A percentile compares a stretch with the other conserved stretches of the same genome.
These are phyloP conservation scores for Halictus quadricinctus DNA, from an alignment of 2,888 invertebrate genomes.

Conservation along the genomic window DNA sequence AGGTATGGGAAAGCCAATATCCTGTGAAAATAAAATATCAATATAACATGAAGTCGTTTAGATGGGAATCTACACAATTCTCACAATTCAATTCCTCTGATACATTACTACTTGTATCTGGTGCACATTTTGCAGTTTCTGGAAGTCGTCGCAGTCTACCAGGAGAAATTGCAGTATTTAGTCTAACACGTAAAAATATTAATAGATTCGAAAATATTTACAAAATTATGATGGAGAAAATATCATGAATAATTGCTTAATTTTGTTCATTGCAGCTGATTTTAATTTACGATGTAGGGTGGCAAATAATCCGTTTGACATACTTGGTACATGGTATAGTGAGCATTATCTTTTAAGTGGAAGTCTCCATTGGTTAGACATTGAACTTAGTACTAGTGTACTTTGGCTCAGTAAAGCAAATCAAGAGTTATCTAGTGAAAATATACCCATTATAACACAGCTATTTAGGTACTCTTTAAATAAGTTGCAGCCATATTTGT, in stretches of 20 bases:
- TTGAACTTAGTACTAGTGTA: constrained; percentile 87
- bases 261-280: constrained; percentile 81
- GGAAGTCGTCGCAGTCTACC: constrained; percentile 90
- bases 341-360: constrained; percentile 91
- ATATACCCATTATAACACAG: constrained; percentile 89
- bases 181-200: constrained; percentile 85
- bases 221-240: neutral
- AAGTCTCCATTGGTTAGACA: constrained; percentile 90
- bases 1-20: constrained; percentile 91
- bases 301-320: constrained; percentile 92
- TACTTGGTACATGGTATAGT: constrained; percentile 95
- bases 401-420: constrained; percentile 93
- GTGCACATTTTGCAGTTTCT: constrained; percentile 86
- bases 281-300: constrained; percentile 89
- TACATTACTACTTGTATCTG: constrained; percentile 91
- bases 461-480: constrained; percentile 82
- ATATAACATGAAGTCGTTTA: constrained; percentile 90
- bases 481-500: constrained; percentile 2
- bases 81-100: constrained; percentile 93
- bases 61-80: constrained; percentile 94
- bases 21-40: constrained; percentile 88
- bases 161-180: constrained; percentile 95
- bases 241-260: neutral
- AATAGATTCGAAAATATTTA: neutral
- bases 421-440: constrained; percentile 91